These are phyloP conservation scores for Ciconia maguari DNA, from an alignment of 2,113 vertebrate genomes.

Conservation along the genomic window DNA sequence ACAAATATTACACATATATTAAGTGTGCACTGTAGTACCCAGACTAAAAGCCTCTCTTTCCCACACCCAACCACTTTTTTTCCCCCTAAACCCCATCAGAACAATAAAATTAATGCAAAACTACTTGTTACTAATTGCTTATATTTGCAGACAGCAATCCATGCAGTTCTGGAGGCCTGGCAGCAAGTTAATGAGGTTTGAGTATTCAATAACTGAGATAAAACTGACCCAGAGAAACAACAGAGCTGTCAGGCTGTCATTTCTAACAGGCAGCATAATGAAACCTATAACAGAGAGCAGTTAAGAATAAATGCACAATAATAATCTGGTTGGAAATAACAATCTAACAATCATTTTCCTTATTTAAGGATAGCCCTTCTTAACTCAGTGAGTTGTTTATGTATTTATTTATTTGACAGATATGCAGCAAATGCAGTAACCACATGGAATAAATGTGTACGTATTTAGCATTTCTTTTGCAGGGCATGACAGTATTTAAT, in stretches of 20 bases:
- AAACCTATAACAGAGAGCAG: neutral
- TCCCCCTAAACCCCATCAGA: neutral
- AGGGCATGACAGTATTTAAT: neutral
- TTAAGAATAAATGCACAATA: conserved; percentile 27
- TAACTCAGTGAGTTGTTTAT: conserved; percentile 14
- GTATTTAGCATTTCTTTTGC: neutral
- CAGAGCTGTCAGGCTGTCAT: conserved; percentile 19
- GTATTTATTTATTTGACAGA: conserved; percentile 8
- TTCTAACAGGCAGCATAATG: conserved; percentile 25
- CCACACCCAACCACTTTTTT: neutral
- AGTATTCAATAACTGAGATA: conserved; percentile 43
- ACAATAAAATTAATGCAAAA: neutral
- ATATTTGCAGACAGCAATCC: conserved; percentile 10
- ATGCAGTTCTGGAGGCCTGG: neutral
- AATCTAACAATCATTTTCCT: neutral
- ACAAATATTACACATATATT: neutral
- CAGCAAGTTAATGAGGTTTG: conserved; percentile 39
- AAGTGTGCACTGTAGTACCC: neutral
- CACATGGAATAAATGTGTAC: neutral
- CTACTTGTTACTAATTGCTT: neutral
- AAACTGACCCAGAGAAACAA: conserved; percentile 43
- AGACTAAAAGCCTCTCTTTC: neutral
- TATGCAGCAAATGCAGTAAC: neutral
- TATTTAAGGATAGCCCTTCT: conserved; percentile 7
- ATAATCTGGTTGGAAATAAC: neutral